Evolutionary conservation across 2,113 vertebrate species (phyloP).

Genomic region (Apeltes quadracus): DNA sequence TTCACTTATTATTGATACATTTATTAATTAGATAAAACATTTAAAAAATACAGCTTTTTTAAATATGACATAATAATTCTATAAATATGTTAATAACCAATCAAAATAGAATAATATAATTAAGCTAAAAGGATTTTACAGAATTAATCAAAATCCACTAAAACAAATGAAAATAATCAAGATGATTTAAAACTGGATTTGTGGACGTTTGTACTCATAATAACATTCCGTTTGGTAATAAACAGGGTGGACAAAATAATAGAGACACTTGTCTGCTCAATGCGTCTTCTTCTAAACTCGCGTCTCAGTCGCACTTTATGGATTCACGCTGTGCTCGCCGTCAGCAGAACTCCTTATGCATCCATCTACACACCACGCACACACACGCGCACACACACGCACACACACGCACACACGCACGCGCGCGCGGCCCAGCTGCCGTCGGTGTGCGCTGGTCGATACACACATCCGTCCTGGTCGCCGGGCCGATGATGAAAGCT

Average conservation of each 20-base stretch:
- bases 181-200: background rate
- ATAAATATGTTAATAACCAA: background rate
- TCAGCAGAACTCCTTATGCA: slow-evolving; percentile 52
- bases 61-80: background rate
- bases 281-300: slow-evolving; percentile 28
- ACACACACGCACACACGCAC: slow-evolving; percentile 11
- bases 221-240: background rate
- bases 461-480: slow-evolving; percentile 53
- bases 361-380: slow-evolving; percentile 1
- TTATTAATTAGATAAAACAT: background rate
- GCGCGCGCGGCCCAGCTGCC: slow-evolving; percentile 51
- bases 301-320: slow-evolving; percentile 26
- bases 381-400: slow-evolving; percentile 7
- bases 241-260: background rate
- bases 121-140: background rate
- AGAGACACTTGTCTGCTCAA: background rate
- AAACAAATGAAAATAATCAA: background rate
- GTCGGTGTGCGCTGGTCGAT: slow-evolving; percentile 43
- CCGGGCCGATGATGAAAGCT: slow-evolving; percentile 73
- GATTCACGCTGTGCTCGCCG: slow-evolving; percentile 35
- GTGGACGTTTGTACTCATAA: no score
- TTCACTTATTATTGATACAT: background rate
- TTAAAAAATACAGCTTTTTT: background rate
- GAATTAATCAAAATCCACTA: background rate
- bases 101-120: background rate